A percentile compares a stretch with the other conserved stretches of the same genome.
These are phyloP conservation scores for Setipinna tenuifilis DNA, from an alignment of 2,797 vertebrate genomes.

Conservation along the genomic window DNA sequence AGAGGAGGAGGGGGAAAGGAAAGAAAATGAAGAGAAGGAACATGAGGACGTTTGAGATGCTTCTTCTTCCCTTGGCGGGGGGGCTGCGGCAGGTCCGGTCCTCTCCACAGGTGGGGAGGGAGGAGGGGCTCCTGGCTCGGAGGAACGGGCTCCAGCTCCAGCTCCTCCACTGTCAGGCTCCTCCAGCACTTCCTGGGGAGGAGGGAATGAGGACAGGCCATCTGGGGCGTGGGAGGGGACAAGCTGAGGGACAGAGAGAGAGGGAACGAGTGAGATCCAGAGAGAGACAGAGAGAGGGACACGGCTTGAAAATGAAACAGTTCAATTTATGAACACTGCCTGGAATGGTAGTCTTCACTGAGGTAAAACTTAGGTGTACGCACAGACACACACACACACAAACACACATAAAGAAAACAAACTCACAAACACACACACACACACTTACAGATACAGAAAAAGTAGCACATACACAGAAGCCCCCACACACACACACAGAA, in stretches of 20 bases:
- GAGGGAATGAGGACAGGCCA: conserved; percentile 35
- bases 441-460: no score
- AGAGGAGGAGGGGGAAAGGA: no score
- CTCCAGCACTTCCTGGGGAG: neutral
- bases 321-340: neutral
- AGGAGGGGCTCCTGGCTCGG: neutral
- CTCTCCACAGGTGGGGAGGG: neutral
- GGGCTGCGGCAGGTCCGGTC: neutral
- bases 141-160: neutral
- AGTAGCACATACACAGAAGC: neutral
- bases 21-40: neutral
- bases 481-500: no score
- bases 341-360: neutral
- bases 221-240: conserved; percentile 38
- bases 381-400: neutral
- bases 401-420: neutral
- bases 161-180: neutral
- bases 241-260: conserved; percentile 1
- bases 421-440: no score
- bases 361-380: neutral
- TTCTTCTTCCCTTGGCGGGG: neutral
- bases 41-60: neutral
- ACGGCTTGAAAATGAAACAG: neutral
- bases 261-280: neutral
- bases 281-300: conserved; percentile 32